These are phyloP conservation scores for Ichneumoninae sp. DNA, from an alignment of 2,888 invertebrate species.

Conservation along the genomic window DNA sequence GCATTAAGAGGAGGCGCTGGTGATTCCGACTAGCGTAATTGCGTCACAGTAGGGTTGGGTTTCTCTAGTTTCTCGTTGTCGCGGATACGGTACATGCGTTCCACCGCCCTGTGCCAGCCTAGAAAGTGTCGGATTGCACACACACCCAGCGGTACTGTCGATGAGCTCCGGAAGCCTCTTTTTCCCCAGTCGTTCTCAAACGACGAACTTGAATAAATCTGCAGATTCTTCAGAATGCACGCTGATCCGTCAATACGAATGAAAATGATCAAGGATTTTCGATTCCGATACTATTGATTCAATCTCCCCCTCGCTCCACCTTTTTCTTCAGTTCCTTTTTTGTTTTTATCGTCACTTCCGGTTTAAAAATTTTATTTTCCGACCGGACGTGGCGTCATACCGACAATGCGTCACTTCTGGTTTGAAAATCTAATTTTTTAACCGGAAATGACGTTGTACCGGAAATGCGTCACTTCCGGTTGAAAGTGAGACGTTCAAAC, in stretches of 20 bases:
- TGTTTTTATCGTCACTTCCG: background rate
- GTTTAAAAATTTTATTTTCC: no score
- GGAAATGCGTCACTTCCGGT: no score
- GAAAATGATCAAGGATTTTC: background rate
- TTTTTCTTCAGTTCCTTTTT: background rate
- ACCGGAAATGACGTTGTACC: no score
- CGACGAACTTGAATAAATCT: background rate
- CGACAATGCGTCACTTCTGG: no score
- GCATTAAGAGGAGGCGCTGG: constrained; percentile 4
- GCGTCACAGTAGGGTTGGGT: constrained; percentile 56
- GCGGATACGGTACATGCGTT: constrained; percentile 43
- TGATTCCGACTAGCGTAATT: constrained; percentile 40
- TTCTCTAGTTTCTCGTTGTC: constrained; percentile 43
- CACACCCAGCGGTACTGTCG: constrained; percentile 28
- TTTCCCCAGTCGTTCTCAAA: constrained; percentile 2
- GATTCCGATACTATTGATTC: background rate
- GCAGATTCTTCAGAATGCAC: no score
- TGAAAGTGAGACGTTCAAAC: no score
- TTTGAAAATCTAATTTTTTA: no score
- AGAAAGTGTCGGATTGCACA: constrained; percentile 32
- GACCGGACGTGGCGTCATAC: no score
- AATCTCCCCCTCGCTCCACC: background rate
- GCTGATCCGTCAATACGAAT: background rate
- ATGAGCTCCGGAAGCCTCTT: background rate
- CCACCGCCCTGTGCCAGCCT: constrained; percentile 43